Percentiles rank a stretch among this genome's conserved stretches.
Conservation (phyloP, 1,140 invertebrate genomes). For the Drosophila serrata region DNA sequence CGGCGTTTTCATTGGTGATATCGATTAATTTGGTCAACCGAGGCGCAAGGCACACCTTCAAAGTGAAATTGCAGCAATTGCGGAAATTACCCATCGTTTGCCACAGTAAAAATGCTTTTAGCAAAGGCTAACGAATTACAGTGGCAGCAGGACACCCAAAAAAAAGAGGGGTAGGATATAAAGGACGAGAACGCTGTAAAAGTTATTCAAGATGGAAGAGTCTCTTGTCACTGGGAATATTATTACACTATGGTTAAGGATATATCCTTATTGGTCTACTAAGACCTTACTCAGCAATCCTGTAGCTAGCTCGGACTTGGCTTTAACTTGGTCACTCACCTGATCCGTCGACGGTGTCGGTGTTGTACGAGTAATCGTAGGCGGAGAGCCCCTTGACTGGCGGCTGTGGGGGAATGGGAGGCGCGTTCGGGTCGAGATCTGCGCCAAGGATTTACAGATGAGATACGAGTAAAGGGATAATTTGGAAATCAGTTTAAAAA, state of each 20-base stretch:
- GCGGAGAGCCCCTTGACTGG: slow-evolving; percentile 60
- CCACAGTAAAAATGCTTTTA: slow-evolving; percentile 57
- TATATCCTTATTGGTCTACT: background rate
- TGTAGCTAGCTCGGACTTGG: background rate
- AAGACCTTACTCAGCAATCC: background rate
- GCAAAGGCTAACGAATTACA: slow-evolving; percentile 64
- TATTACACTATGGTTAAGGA: background rate
- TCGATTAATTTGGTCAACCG: slow-evolving; percentile 76
- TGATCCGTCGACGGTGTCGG: slow-evolving; percentile 62
- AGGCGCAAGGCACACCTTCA: slow-evolving; percentile 66
- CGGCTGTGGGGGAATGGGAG: slow-evolving; percentile 74
- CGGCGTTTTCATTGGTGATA: slow-evolving; percentile 65
- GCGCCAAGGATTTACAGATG: slow-evolving; percentile 53
- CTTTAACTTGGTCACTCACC: slow-evolving; percentile 62
- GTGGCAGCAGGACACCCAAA: slow-evolving; percentile 1
- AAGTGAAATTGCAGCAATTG: slow-evolving; percentile 75
- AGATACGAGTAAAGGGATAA: slow-evolving; percentile 47
- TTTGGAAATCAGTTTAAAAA: slow-evolving; percentile 49
- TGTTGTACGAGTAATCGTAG: slow-evolving; percentile 54
- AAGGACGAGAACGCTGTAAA: background rate
- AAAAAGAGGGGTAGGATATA: background rate
- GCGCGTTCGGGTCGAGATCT: slow-evolving; percentile 79
- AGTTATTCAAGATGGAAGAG: background rate
- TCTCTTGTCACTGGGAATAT: background rate
- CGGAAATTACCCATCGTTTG: slow-evolving; percentile 63